Base-by-base conservation (phyloP, 1,140 invertebrate species). In the Holotrichia oblita region DNA sequence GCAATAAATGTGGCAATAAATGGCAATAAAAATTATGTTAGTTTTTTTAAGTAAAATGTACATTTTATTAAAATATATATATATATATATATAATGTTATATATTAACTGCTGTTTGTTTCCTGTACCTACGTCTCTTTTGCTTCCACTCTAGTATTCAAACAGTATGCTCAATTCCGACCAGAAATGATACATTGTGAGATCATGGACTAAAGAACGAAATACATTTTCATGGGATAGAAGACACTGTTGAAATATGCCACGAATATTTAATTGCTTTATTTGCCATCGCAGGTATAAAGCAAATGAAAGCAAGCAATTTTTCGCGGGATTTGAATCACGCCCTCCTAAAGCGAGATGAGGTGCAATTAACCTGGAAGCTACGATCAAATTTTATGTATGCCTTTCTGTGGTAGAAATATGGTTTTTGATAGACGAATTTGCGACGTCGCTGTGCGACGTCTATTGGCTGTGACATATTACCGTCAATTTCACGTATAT, bases 281-380 rank as follows among this genome's bases (percentile, higher is more conserved):
- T 48, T 48, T 48, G 7, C 44, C 7, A 6, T 17, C 44, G 7
- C 44, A 48, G 44, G 44, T 48, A 48, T 8, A 34, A 48, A 48
- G 44, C 44, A 1, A 48, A 48, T 48, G 7, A 48, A 48, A 48
- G 44, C 44, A 48, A 48, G 44, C 44, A 48, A 3, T 48, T 48
- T 48, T 48, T 48, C 44, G 44, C 44, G 44, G 44, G 44, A 48
- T 48, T 48, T 48, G 44, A 48, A 48, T 48, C 44, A 48, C 44
- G 7, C 44, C 44, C 44, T 48, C 7, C 44, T 48, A 48, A 48
- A 48, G 2, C 1, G 7, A 48, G 44, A 48, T 6, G 7, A 48
- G 44, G 44, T 48, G 7, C 44, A 48, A 48, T 48, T 48, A 48
- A 48, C 44, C 44, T 48, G 44, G 44, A 48, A 48, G n/a, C 7